Percentiles rank a stretch among this genome's conserved stretches.
Conservation (phyloP, 2,888 invertebrate species). For the Drosophila setosimentum region DNA sequence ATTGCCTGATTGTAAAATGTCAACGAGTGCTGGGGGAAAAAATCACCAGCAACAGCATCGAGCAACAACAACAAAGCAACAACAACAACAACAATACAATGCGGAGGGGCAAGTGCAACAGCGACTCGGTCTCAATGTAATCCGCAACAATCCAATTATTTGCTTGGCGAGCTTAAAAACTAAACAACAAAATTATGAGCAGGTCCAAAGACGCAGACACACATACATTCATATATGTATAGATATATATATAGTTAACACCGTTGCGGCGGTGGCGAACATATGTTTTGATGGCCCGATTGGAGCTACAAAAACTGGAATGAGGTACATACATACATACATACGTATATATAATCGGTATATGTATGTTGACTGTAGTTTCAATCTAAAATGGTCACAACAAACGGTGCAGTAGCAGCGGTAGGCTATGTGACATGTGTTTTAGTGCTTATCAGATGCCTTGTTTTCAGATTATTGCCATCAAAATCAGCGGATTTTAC, state of each 20-base stretch:
- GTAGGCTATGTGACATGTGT: conserved; percentile 59
- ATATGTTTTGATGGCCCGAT: conserved; percentile 70
- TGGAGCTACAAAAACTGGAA: conserved; percentile 41
- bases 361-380: conserved; percentile 7
- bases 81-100: not conserved
- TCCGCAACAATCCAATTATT: conserved; percentile 70
- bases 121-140: conserved; percentile 42
- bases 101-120: conserved; percentile 26
- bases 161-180: conserved; percentile 59
- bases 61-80: not conserved
- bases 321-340: not conserved
- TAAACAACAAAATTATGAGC: conserved; percentile 70
- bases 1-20: conserved; percentile 63
- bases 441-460: conserved; percentile 54
- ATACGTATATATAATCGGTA: conserved; percentile 7
- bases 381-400: conserved; percentile 15
- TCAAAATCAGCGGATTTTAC: conserved; percentile 19
- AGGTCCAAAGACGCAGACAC: conserved; percentile 16
- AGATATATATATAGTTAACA: conserved; percentile 33
- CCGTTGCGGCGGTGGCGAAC: conserved; percentile 52
- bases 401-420: conserved; percentile 16
- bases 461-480: conserved; percentile 47
- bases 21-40: conserved; percentile 38
- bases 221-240: not conserved
- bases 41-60: not conserved